These are phyloP conservation scores for Hypocryptadius cinnamomeus DNA, from an alignment of 2,113 vertebrate species.

Conservation along the genomic window DNA sequence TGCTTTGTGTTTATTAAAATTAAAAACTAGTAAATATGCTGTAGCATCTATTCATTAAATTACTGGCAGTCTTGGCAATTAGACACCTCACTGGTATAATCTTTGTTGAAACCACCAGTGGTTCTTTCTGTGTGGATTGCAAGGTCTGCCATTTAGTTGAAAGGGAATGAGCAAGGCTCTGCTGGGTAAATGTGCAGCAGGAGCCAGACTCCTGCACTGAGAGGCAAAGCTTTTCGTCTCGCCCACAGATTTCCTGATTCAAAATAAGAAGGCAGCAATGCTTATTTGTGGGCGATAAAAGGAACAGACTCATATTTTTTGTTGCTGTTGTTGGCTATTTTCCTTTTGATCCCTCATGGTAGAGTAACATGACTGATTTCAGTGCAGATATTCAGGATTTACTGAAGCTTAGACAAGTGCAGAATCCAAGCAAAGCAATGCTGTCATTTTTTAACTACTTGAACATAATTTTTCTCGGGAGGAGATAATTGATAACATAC, in stretches of 20 bases:
- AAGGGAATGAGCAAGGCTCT: background rate
- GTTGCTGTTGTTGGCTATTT: background rate
- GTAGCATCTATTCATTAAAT: background rate
- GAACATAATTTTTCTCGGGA: background rate
- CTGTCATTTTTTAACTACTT: background rate
- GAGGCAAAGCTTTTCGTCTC: background rate
- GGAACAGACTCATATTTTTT: background rate
- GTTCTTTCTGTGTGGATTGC: background rate
- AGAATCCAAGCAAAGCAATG: background rate
- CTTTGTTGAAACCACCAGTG: background rate
- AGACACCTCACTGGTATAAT: background rate
- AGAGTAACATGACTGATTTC: background rate
- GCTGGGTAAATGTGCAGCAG: background rate
- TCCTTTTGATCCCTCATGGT: background rate
- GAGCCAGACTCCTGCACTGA: background rate
- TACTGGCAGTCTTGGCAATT: background rate
- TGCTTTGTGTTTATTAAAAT: background rate
- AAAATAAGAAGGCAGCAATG: background rate
- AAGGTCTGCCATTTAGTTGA: background rate
- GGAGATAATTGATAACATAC: background rate
- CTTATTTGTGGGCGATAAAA: background rate
- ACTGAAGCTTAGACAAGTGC: background rate
- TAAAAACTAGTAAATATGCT: background rate
- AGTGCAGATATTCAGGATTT: background rate
- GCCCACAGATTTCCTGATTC: background rate